Evolutionary conservation across 2,113 vertebrate genomes (phyloP), one percentile per base, ranked within the genome.

Genomic region (Macquaria ambigua): DNA sequence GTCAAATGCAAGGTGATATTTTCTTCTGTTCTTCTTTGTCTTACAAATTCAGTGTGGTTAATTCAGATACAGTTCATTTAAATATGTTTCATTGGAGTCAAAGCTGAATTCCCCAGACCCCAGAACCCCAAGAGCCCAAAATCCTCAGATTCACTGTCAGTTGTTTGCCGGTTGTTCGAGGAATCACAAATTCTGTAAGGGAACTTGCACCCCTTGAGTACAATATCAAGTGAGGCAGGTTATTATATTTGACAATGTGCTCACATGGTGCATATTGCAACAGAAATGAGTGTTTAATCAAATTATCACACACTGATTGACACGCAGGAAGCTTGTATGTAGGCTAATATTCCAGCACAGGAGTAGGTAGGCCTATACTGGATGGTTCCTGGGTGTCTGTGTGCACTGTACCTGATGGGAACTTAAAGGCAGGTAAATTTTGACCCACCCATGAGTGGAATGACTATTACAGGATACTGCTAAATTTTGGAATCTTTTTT

Each of bases 21-120:
- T 8, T 39, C 0, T 31, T 21, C 0, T 11, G 12, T 8, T 39
- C 0, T 31, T 21, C 0, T 50, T 21, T 28, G 0, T 34, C 28
- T 74, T 46, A 12, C 1, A 59, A 43, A 61, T 61, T 7, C 37
- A 74, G 5, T 21, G 39, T 48, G 10, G 18, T 58, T 58, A 21
- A 34, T 55, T 25, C 23, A 74, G 14, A 12, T 46, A 43, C 37
- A 28, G 2, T 59, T 46, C 16, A 9, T 50, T 64, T 5, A 64
- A 11, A 15, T 50, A 39, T 16, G 18, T 75, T 48, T 34, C 2
- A 58, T 3, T 23, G 4, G n/a, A 68, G 50, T 58, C 37, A 46
- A 5, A 56, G 11, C 3, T 48, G 12, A 20, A 58, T 48, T 14
- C 6, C 8, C 6, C 4, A 58, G 14, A 5, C 50, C 48, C 68